Evolutionary conservation across 2,888 invertebrate genomes (phyloP), one percentile per base, ranked within the genome.

Genomic region (Trissolcus brochymenae): DNA sequence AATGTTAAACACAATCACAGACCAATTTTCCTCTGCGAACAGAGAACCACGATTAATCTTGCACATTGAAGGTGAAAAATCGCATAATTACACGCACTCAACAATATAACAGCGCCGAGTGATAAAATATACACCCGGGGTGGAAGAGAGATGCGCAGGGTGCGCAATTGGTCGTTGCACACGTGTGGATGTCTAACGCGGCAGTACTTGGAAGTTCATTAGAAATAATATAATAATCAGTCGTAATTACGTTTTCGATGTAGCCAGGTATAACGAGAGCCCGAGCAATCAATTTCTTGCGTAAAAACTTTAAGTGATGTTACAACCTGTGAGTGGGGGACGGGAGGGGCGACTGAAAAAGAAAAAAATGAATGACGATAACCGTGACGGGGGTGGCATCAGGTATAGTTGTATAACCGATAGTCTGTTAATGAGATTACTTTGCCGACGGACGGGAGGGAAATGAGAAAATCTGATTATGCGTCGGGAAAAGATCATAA

Each of bases 401-500:
- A 54, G 64, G 65, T 75, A 9, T 60, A 49, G 77, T 68, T 68
- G 75, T 76, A 79, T 77, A 70, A 79, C 78, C 76, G 81, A 81
- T 81, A 81, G 82, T 78, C 80, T 82, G 81, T 84, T 85, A 86
- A 86, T 84, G 85, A 84, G 84, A 86, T 86, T 84, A 86, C 83
- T 83, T 82, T 83, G 79, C 79, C 76, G 82, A 79, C 83, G 81
- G 81, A 82, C 73, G 82, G 82, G 82, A 83, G 82, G 82, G 80
- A 83, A 85, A 85, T 81, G 85, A 85, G 85, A 81, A 85, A 84
- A 86, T 84, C 82, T 84, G 85, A 86, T 87, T 86, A 85, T 83
- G 84, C 82, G 82, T 82, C 82, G 85, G 83, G 83, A 85, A 86
- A 85, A 86, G 85, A 86, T 87, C 84, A 85, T 86, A 85, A 86